phyloP scores from a whole-genome alignment of 2,113 vertebrate genomes.

The Chiloscyllium plagiosum region DNA sequence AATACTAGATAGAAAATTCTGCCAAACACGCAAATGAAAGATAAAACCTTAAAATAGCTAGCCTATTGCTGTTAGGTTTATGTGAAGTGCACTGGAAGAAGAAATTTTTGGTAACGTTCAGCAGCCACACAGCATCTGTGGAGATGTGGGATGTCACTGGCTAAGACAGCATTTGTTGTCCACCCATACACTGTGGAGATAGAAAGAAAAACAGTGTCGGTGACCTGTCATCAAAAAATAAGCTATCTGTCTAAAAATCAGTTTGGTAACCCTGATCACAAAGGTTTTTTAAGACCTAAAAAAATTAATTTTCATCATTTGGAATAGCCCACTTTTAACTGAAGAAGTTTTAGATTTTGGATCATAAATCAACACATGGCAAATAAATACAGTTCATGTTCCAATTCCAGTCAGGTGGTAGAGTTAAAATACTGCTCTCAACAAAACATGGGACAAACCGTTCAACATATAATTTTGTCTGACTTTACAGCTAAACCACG shows the following conservation, averaged over 20 bases:
- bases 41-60: background rate
- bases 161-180: too few species aligned
- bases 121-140: background rate
- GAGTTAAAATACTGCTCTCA: background rate
- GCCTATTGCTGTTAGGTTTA: background rate
- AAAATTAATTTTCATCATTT: background rate
- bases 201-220: background rate
- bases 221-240: background rate
- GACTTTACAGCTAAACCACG: background rate
- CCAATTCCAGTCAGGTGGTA: background rate
- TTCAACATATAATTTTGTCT: slow-evolving; percentile 2
- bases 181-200: too few species aligned
- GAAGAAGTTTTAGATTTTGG: background rate
- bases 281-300: background rate
- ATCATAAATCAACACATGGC: background rate
- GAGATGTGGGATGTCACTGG: background rate
- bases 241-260: background rate
- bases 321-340: background rate
- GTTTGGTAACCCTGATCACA: background rate
- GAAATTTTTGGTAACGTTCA: background rate
- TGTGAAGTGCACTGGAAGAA: background rate
- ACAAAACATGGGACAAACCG: background rate
- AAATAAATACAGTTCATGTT: background rate
- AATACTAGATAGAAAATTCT: background rate
- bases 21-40: background rate